A percentile compares a stretch with the other conserved stretches of the same genome.
Evolutionary conservation across 2,888 invertebrate species (phyloP).

Genomic region (Cerastis rubricosa): DNA sequence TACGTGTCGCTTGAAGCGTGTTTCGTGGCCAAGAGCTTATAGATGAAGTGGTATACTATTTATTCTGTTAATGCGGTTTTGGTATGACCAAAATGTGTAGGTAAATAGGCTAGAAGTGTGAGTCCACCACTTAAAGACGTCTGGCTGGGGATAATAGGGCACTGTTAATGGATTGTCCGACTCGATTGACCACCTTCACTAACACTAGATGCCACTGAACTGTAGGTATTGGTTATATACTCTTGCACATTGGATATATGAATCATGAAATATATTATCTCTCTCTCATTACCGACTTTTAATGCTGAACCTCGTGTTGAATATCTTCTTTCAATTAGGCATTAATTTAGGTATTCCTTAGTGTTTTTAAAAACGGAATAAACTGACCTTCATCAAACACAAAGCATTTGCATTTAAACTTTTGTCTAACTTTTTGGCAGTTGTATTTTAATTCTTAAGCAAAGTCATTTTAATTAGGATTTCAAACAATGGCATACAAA

Average conservation of each 20-base stretch:
- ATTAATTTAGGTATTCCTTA: not conserved
- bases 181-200: not conserved
- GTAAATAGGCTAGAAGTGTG: not conserved
- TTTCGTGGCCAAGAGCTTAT: not conserved
- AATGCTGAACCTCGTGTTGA: not conserved
- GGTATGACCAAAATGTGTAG: not conserved
- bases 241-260: not conserved
- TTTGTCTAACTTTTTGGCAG: not conserved
- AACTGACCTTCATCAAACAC: not conserved
- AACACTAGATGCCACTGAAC: not conserved
- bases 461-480: not conserved
- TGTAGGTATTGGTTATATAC: not conserved
- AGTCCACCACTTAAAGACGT: not conserved
- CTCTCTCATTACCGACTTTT: not conserved
- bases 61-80: constrained; percentile 4
- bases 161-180: not conserved
- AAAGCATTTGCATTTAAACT: not conserved
- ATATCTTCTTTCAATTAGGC: not conserved
- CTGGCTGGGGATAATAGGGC: not conserved
- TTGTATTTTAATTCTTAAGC: not conserved
- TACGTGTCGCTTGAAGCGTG: not conserved
- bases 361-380: not conserved
- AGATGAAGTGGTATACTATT: not conserved
- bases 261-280: not conserved
- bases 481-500: not conserved